Base-by-base conservation (phyloP, 2,113 vertebrate genomes). In the Burhinus bistriatus region DNA sequence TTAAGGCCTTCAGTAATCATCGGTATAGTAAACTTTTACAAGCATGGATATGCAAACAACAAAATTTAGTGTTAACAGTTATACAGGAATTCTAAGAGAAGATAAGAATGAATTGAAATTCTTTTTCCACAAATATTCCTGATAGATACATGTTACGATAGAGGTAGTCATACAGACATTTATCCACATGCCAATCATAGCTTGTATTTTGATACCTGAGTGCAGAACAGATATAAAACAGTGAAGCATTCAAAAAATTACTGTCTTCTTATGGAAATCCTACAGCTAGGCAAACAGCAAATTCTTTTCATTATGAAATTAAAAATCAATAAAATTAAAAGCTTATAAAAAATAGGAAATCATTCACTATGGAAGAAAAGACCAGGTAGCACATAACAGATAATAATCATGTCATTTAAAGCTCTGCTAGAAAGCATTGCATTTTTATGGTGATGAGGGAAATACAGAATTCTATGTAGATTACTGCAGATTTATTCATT, bases 321-420 rank as follows among this genome's bases (percentile, higher is more conserved):
- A 95, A 92, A 95, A 68, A 89, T 75, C 61, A 95, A 86, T 83
- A 77, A 76, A 94, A 90, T 82, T n/a, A 79, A 87, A 82, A 91
- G 42, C 36, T 89, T 78, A 54, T 34, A 5, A 83, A 91, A 68
- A 68, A 30, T 16, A 83, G 47, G 61, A 49, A 94, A 80, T 51
- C 2, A n/a, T 93, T 83, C 69, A 64, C 51, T 30, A 9, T 9
- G 40, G 49, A 76, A 80, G 27, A 57, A 84, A 84, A 81, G 25
- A 62, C 6, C 51, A 80, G 52, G 55, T 62, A 81, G 59, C 32
- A 73, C 54, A 38, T 27, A 79, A n/a, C 8, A 42, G 45, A 71
- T 61, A 49, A 65, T 18, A 79, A 54, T 27, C 9, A 27, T 15
- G 34, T 40, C 73, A 14, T 42, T 72, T 52, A 57, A 72, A 58